A percentile compares a stretch with the other conserved stretches of the same genome.
These are phyloP conservation scores for Hypselothyrea guttata DNA, from an alignment of 2,888 invertebrate genomes.

Conservation along the genomic window DNA sequence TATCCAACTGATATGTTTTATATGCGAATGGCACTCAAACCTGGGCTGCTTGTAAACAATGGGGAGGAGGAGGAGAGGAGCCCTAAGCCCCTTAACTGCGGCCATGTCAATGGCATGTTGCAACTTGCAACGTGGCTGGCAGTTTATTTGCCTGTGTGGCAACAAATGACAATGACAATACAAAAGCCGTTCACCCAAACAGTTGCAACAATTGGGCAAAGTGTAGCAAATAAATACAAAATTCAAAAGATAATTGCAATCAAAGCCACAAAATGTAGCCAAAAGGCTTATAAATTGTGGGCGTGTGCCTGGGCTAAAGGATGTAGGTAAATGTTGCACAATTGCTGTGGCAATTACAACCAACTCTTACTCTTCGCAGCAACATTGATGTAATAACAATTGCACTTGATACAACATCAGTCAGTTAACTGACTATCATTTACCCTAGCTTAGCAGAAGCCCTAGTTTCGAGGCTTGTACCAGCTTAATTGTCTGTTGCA, in stretches of 20 bases:
- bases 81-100: neutral
- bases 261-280: constrained; percentile 77
- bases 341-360: constrained; percentile 43
- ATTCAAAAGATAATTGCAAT: constrained; percentile 80
- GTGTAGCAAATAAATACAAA: constrained; percentile 77
- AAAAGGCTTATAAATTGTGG: constrained; percentile 75
- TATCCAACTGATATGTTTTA: neutral
- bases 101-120: constrained; percentile 6
- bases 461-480: too few relatives aligned
- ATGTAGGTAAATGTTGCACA: constrained; percentile 56
- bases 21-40: neutral
- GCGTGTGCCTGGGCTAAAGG: constrained; percentile 20
- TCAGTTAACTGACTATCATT: too few relatives aligned
- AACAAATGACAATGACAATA: constrained; percentile 53
- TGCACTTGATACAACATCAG: neutral
- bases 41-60: constrained; percentile 9
- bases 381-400: constrained; percentile 11
- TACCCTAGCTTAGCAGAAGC: too few relatives aligned
- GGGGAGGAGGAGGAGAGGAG: constrained; percentile 1
- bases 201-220: constrained; percentile 67
- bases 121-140: constrained; percentile 25
- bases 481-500: too few relatives aligned
- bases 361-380: constrained; percentile 12
- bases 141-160: constrained; percentile 51
- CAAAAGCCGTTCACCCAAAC: constrained; percentile 45